phyloP scores from a whole-genome alignment of 1,140 invertebrate species.

The Drosophila cardini region DNA sequence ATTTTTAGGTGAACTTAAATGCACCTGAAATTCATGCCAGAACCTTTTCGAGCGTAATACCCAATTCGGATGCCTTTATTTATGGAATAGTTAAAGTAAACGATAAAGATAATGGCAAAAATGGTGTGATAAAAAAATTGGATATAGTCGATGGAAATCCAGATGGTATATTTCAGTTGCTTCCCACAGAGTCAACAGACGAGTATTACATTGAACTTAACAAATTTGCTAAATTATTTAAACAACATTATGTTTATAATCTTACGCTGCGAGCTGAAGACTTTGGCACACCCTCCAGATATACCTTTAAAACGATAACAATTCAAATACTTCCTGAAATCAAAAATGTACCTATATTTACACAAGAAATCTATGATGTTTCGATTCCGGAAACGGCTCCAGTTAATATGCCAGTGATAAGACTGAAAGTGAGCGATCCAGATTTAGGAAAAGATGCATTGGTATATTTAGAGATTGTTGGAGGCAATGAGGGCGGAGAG shows the following conservation, averaged over 20 bases:
- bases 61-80: constrained; percentile 93
- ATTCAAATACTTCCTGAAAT: constrained; percentile 92
- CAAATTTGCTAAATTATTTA: constrained; percentile 90
- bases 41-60: constrained; percentile 91
- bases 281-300: constrained; percentile 90
- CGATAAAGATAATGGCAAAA: constrained; percentile 92
- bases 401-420: constrained; percentile 93
- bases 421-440: constrained; percentile 93
- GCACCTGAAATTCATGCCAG: constrained; percentile 93
- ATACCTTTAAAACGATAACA: constrained; percentile 90
- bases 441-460: constrained; percentile 93
- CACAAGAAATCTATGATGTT: constrained; percentile 94
- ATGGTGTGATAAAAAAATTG: constrained; percentile 93
- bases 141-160: constrained; percentile 95
- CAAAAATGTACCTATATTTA: constrained; percentile 95
- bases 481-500: constrained; percentile 95
- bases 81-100: constrained; percentile 95
- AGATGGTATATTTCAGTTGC: constrained; percentile 93
- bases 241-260: constrained; percentile 91
- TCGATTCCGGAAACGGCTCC: constrained; percentile 95
- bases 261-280: constrained; percentile 94
- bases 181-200: constrained; percentile 86
- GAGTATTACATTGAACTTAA: constrained; percentile 92
- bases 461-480: constrained; percentile 95
- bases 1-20: constrained; percentile 90